Percentiles rank a stretch among this genome's conserved stretches.
phyloP scores from a whole-genome alignment of 2,113 vertebrate genomes.

The human (Homo sapiens) region DNA sequence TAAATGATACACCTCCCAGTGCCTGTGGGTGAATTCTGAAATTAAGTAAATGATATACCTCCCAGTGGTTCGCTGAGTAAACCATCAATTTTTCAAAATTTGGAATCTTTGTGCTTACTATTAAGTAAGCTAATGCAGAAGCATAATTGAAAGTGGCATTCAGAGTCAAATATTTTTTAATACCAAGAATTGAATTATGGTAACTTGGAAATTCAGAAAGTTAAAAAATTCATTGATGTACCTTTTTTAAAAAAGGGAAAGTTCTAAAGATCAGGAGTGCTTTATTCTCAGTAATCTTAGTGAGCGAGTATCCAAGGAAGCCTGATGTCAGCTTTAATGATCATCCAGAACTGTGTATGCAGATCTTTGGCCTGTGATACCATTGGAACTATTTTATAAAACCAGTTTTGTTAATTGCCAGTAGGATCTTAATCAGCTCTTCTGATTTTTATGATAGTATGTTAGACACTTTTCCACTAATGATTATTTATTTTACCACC shows the following conservation, averaged over 20 bases:
- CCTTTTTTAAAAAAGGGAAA: background rate
- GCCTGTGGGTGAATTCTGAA: too few species aligned
- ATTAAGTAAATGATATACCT: background rate
- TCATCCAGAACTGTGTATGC: background rate
- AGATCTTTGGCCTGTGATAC: rapidly evolving
- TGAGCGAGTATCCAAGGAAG: background rate
- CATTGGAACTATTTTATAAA: background rate
- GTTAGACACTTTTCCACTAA: background rate
- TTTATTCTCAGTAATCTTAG: background rate
- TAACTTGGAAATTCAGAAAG: background rate
- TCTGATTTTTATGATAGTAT: background rate
- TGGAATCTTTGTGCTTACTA: background rate
- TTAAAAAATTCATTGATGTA: background rate
- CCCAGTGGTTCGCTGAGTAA: background rate
- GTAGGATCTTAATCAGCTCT: background rate
- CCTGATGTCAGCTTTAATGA: background rate
- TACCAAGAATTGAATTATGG: background rate
- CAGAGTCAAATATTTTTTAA: background rate
- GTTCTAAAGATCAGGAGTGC: background rate
- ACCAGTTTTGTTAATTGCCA: background rate
- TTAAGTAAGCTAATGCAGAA: background rate
- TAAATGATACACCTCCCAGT: background rate
- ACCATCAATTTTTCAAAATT: background rate
- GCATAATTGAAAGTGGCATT: background rate
- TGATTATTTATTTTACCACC: conserved; percentile 5